Evolutionary conservation across 2,888 invertebrate genomes (phyloP), one percentile per base, ranked within the genome.

Genomic region (Macrosiphum euphorbiae): DNA sequence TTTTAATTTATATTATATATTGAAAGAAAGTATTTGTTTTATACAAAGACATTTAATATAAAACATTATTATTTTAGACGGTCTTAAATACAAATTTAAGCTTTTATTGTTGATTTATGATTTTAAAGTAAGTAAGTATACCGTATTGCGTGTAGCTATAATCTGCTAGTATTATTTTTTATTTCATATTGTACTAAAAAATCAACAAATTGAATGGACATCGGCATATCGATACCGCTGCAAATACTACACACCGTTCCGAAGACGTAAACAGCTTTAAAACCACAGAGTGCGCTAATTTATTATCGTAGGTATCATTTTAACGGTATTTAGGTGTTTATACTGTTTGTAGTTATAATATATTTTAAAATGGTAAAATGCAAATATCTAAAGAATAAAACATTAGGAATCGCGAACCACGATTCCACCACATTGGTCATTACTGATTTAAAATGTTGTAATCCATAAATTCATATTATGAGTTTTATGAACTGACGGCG

Each of bases 251-350:
- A 78, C 7, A 78, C 35, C 67, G 78, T 78, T 20, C 78, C 16
- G 35, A 78, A 78, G 5, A 67, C n/a, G 67, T 16, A 67, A 41
- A 35, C 8, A 78, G 35, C 78, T 78, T 78, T 35, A 24, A 78
- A 78, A 78, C 35, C 35, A 3, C 78, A 20, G 5, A 35, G 78
- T 35, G 20, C 2, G 35, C 20, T 78, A 78, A 78, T 58, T 89
- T 89, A 89, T 89, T 58, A 58, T 89, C 58, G 89, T 44, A 5
- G 47, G 47, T 47, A 44, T 28, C 58, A 44, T 58, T 44, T 44
- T 89, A 89, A 89, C 89, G 89, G 89, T 89, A 89, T 26, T 52
- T 52, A 87, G 28, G n/a, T 87, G 20, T 28, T 50, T 87, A 87
- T 87, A 20, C 50, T 78, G 20, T 78, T 78, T 35, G 35, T 78